Evolutionary conservation across 2,797 vertebrate species (phyloP).

Genomic region (Trematomus bernacchii): DNA sequence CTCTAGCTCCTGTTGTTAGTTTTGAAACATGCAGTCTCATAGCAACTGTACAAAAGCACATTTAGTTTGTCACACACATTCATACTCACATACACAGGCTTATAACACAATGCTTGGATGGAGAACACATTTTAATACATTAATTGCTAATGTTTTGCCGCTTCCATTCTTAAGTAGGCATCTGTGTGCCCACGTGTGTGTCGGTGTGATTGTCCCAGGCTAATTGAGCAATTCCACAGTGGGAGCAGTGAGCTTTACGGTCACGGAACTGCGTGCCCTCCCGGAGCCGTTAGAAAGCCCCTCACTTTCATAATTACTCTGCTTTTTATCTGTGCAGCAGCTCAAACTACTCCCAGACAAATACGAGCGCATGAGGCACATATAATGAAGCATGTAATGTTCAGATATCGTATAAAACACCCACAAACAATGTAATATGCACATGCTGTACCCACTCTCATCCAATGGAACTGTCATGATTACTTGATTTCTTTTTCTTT

Average conservation of each 20-base stretch:
- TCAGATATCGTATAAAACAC: slow-evolving; percentile 40
- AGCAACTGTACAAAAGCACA: background rate
- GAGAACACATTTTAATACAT: slow-evolving; percentile 33
- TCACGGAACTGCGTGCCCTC: slow-evolving; percentile 63
- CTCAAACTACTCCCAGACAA: slow-evolving; percentile 25
- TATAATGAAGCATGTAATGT: slow-evolving; percentile 22
- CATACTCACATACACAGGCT: background rate
- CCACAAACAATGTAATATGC: slow-evolving; percentile 41
- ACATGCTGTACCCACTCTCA: slow-evolving; percentile 25
- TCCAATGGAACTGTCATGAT: slow-evolving; percentile 28
- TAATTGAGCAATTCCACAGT: slow-evolving; percentile 73
- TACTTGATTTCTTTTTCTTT: slow-evolving; percentile 4
- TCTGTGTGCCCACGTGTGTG: slow-evolving; percentile 24
- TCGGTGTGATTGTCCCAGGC: slow-evolving; percentile 57
- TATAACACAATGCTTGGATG: background rate
- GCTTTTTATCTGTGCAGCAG: slow-evolving; percentile 59
- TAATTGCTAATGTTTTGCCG: slow-evolving; percentile 44
- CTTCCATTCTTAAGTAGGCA: slow-evolving; percentile 37
- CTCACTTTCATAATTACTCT: slow-evolving; percentile 68
- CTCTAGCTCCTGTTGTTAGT: background rate
- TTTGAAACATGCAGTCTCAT: background rate
- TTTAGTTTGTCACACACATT: slow-evolving; percentile 4
- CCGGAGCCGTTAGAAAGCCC: slow-evolving; percentile 58
- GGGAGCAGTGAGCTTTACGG: slow-evolving; percentile 64
- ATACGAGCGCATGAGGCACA: slow-evolving; percentile 14